Base-by-base conservation (phyloP, 1,140 invertebrate species). In the Ceratina australensis region DNA sequence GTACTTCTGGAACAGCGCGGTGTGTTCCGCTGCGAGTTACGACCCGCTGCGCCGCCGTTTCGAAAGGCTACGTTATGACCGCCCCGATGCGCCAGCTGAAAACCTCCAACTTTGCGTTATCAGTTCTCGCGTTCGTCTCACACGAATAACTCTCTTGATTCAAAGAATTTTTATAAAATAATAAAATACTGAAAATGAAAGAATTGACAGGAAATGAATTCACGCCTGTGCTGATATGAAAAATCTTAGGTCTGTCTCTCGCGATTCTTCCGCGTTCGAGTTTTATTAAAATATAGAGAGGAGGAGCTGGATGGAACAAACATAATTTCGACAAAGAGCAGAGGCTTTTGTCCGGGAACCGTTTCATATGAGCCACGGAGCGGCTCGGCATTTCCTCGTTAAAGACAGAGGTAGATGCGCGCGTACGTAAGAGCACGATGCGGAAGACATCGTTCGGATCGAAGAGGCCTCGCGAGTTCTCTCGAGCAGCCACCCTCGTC, bases 1-100 rank as follows among this genome's bases (percentile, higher is more conserved):
- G 28, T 54, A 20, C 26, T 16, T 13, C 5, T 28, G 47, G n/a
- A 64, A 64, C 33, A 73, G 49, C 47, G 47, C 61, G 28, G 22
- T 13, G 50, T 18, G n/a, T 33, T 54, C 49, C 28, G 61, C 73
- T 82, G 63, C 79, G 63, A 77, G 81, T 82, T 82, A 82, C 68
- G 79, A 26, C 42, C 26, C 67, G 61, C 2, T 26, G 47, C 56
- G 64, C 75, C 56, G 64, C 75, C 61, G n/a, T 54, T 42, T 12
- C 65, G 52, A 66, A 80, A 61, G 57, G 10, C 72, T 33, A 65
- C n/a, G 47, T 63, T 63, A 63, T 16, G 8, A 26, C 15, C 60
- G 49, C n/a, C 49, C n/a, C 60, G 33, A 10, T 64, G 28, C 60
- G 5, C 26, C 42, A 20, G n/a, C 24, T 22, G 20, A 64, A 63